Evolutionary conservation across 2,113 vertebrate species (phyloP).

Genomic region (Baryphthengus martii): DNA sequence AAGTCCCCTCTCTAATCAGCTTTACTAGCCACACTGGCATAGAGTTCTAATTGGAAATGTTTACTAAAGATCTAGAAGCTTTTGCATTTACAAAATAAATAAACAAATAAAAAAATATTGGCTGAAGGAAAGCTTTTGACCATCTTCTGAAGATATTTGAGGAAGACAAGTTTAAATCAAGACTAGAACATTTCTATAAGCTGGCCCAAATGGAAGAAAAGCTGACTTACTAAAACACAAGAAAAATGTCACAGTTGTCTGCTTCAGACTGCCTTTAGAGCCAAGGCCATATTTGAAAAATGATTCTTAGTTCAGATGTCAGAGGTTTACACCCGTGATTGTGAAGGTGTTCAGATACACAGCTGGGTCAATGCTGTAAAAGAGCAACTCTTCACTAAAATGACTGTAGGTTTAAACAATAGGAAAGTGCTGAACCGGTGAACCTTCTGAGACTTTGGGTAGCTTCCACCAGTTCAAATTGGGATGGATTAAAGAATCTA

Average conservation of each 20-base stretch:
- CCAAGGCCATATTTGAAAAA: not conserved
- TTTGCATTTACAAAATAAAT: not conserved
- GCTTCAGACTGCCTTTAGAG: not conserved
- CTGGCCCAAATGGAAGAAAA: not conserved
- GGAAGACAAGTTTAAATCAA: not conserved
- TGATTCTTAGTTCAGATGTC: not conserved
- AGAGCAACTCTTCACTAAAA: not conserved
- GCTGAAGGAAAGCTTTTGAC: not conserved
- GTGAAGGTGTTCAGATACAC: not conserved
- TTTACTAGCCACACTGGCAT: not conserved
- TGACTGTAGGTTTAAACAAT: not conserved
- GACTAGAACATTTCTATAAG: not conserved
- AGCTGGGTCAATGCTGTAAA: not conserved
- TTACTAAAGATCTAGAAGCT: not conserved
- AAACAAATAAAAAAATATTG: not conserved
- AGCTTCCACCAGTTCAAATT: fast-evolving
- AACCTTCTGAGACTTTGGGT: not conserved
- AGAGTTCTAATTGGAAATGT: not conserved
- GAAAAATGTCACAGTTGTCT: not conserved
- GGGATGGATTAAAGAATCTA: not conserved
- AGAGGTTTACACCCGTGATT: not conserved
- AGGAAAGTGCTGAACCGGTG: not conserved
- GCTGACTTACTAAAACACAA: not conserved
- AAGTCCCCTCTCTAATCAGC: not conserved
- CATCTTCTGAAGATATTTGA: not conserved